Conservation (phyloP, 2,888 invertebrate genomes). For the Dione vanillae region DNA sequence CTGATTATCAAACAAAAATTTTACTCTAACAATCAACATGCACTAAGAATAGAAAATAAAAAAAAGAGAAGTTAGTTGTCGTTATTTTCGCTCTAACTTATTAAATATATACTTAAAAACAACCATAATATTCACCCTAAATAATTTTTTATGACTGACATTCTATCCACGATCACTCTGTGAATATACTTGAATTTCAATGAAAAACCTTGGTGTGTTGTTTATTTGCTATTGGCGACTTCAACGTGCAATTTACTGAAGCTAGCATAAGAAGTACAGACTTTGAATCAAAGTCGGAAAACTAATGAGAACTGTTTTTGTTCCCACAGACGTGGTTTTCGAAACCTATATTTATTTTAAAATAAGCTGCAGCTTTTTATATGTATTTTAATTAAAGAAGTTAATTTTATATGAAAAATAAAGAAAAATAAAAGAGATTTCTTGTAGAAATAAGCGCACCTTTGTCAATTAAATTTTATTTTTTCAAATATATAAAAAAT, state of each 20-base stretch:
- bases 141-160: not conserved
- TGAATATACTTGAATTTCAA: constrained; percentile 6
- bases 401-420: not conserved
- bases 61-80: too few species aligned
- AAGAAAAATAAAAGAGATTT: too few species aligned
- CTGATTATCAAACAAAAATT: too few species aligned
- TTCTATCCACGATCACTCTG: not conserved
- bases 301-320: constrained; percentile 21
- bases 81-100: too few species aligned
- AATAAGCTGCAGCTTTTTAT: not conserved
- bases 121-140: not conserved
- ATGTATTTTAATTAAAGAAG: not conserved
- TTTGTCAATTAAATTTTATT: too few species aligned
- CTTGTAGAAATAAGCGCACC: too few species aligned
- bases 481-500: too few species aligned
- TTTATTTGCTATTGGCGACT: constrained; percentile 16
- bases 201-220: constrained; percentile 16
- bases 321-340: not conserved
- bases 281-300: constrained; percentile 19
- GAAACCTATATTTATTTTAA: not conserved
- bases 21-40: too few species aligned
- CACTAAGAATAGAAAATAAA: too few species aligned
- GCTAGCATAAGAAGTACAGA: constrained; percentile 1
- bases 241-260: constrained; percentile 13
- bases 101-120: not conserved